Base-by-base conservation (phyloP, 2,113 vertebrate genomes). In the Thymallus thymallus region DNA sequence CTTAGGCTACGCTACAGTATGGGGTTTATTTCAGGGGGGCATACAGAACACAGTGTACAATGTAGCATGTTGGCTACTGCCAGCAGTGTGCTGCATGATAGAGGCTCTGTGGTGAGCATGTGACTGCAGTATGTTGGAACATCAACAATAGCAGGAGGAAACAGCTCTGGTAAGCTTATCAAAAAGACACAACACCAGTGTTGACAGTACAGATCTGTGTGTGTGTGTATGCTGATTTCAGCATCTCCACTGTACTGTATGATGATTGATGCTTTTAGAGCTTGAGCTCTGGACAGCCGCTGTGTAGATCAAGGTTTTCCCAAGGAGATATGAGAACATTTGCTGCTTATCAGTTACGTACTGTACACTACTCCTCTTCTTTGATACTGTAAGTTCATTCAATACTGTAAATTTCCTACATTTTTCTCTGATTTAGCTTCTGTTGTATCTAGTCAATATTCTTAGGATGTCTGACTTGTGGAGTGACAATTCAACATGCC, bases 231-330 rank as follows among this genome's bases (percentile, higher is more conserved):
- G 81, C 81, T 82, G 83, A 83, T 58, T 69, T 79, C 69, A 86
- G 84, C 82, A 85, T 61, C 46, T 63, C 22, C 69, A 32, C 66
- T 71, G 73, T 22, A 10, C 60, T 73, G 70, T 73, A 70, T 83
- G 78, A 86, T 66, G 79, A 85, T 71, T 29, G 41, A 81, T 82
- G 75, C 71, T 84, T 77, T 78, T 72, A 72, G 58, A 82, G 77
- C 78, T 71, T 18, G 26, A 30, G 62, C 12, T 14, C 24, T 24
- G 62, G 62, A 12, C 24, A 64, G 62, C 24, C 48, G 5, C 24
- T 18, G 23, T 64, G 62, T 24, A 30, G 24, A 64, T 24, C 62
- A 64, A 29, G 24, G 6, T 4, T 1, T 29, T 14, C 24, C 16
- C 26, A 24, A 64, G 13, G 24, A 18, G 26, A 64, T 22, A 18